Evolutionary conservation across 2,797 vertebrate genomes (phyloP).

Genomic region (Neosalanx taihuensis): DNA sequence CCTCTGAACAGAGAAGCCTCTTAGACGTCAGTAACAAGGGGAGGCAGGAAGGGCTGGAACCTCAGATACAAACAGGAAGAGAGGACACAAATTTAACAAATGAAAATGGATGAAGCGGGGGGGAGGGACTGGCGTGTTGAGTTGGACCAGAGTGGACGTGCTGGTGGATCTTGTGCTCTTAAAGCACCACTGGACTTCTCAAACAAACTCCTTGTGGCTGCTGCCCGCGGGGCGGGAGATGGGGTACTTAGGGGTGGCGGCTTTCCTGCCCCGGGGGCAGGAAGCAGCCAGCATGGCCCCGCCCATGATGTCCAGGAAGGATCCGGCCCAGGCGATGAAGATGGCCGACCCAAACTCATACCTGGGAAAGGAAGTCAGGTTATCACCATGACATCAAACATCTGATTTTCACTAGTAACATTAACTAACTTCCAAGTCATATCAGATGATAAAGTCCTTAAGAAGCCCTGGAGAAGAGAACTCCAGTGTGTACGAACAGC

Average conservation of each 20-base stretch:
- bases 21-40: not conserved
- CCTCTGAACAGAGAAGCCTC: conserved; percentile 44
- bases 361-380: conserved; percentile 55
- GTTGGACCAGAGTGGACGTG: conserved; percentile 28
- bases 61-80: conserved; percentile 26
- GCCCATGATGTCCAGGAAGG: conserved; percentile 76
- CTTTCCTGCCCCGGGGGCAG: conserved; percentile 64
- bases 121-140: not conserved
- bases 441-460: too few relatives aligned
- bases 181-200: conserved; percentile 29
- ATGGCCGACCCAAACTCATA: conserved; percentile 87
- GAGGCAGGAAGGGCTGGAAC: conserved; percentile 24
- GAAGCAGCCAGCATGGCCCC: conserved; percentile 80
- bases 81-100: conserved; percentile 8
- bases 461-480: not conserved
- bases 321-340: conserved; percentile 86
- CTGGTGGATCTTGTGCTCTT: conserved; percentile 40
- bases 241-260: conserved; percentile 59
- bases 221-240: conserved; percentile 66
- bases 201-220: conserved; percentile 81
- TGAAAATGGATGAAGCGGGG: conserved; percentile 26
- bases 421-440: too few relatives aligned
- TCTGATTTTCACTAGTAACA: too few relatives aligned
- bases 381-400: too few relatives aligned
- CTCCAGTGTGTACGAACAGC: not conserved